Evolutionary conservation across 1,140 invertebrate genomes (phyloP).

Genomic region (Ladona fulva): DNA sequence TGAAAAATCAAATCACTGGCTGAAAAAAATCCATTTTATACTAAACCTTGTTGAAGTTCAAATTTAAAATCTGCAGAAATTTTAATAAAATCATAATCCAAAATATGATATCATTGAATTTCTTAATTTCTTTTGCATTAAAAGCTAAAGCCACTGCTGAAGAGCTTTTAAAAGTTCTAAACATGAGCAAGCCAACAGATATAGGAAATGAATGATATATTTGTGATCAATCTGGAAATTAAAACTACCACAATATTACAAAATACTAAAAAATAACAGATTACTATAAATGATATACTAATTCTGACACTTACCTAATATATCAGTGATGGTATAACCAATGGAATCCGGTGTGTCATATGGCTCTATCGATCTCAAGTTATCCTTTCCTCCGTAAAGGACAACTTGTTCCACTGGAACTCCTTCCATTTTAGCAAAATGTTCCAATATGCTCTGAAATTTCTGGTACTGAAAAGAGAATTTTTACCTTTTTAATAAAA

Average conservation of each 20-base stretch:
- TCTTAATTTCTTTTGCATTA: not conserved
- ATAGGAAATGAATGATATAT: not conserved
- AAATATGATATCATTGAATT: too few species aligned
- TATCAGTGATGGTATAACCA: not conserved
- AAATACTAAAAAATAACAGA: not conserved
- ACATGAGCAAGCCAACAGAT: not conserved
- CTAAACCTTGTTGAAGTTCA: too few species aligned
- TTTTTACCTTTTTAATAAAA: too few species aligned
- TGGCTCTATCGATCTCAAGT: not conserved
- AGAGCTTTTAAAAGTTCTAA: not conserved
- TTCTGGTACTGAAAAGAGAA: not conserved
- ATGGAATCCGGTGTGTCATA: not conserved
- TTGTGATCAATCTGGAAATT: not conserved
- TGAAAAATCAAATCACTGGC: too few species aligned
- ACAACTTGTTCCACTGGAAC: not conserved
- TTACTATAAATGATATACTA: too few species aligned
- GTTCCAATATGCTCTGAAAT: not conserved
- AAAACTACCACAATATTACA: not conserved
- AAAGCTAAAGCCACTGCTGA: not conserved
- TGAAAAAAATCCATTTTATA: too few species aligned
- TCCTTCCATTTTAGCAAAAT: not conserved
- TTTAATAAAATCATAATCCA: too few species aligned
- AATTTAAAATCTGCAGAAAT: too few species aligned
- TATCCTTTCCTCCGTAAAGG: not conserved
- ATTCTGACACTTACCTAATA: not conserved